Conservation (phyloP, 1,140 invertebrate genomes). For the Adelges cooleyi region DNA sequence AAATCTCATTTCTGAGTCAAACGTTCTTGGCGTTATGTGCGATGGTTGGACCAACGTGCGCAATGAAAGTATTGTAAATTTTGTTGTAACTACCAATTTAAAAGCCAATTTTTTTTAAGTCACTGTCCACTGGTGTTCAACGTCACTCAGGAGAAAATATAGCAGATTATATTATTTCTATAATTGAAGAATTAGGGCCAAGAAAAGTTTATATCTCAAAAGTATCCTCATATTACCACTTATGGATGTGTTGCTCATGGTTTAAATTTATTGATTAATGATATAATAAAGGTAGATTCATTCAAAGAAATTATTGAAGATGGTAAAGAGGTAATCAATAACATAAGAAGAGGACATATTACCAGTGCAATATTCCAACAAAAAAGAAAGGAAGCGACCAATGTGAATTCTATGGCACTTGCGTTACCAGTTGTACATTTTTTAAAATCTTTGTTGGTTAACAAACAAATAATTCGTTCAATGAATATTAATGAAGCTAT, state of each 20-base stretch:
- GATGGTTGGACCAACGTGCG: neutral
- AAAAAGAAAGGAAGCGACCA: neutral
- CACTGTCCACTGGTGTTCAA: conserved; percentile 31
- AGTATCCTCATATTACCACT: conserved; percentile 1
- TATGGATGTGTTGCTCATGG: conserved; percentile 4
- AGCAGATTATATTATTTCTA: conserved; percentile 32
- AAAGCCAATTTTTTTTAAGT: conserved; percentile 35
- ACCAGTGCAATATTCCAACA: neutral
- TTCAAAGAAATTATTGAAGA: neutral
- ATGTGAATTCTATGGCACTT: neutral
- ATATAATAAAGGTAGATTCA: neutral
- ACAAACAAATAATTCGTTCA: neutral
- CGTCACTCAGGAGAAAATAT: conserved; percentile 33
- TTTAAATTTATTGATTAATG: neutral
- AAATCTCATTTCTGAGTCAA: too few relatives aligned
- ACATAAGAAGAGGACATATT: neutral
- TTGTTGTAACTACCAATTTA: too few relatives aligned
- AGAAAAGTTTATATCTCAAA: conserved; percentile 31
- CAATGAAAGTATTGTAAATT: neutral
- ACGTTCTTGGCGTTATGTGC: neutral
- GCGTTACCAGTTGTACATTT: neutral
- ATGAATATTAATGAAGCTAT: neutral
- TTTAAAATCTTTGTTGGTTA: neutral
- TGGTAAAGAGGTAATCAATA: neutral
- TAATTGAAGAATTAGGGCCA: conserved; percentile 34